Evolutionary conservation across 2,113 vertebrate genomes (phyloP), one percentile per base, ranked within the genome.

Genomic region (Lethenteron reissneri): DNA sequence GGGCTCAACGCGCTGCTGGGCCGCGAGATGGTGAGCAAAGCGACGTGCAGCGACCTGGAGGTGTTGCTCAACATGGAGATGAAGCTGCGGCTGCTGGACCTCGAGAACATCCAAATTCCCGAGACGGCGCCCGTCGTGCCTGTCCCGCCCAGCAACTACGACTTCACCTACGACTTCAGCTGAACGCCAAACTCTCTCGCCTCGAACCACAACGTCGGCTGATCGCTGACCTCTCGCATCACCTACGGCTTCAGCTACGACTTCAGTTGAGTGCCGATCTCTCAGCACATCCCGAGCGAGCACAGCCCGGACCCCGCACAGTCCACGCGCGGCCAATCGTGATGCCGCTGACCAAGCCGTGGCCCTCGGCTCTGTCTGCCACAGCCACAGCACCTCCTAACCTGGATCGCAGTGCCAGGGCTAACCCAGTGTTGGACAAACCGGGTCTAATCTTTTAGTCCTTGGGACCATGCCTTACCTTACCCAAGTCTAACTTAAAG

Each of bases 161-260:
- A 95, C 80, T 96, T 95, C 84, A 95, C 88, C 81, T 95, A 95
- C 2, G 86, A 96, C 79, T 96, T 89, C 76, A 90, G 83, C 76
- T 68, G 64, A 68, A 21, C 64, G n/a, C 11, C 25, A 9, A n/a
- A 68, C 64, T 9, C 64, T 17, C n/a, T 68, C 64, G 25, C 25
- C 64, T 12, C 11, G 7, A 68, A 41, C 41, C 41, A 41, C 41
- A 41, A 41, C 41, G 41, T 41, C 41, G 41, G 41, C 41, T 41
- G 41, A 41, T 41, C 41, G 3, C 94, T 92, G 69, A 89, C 88
- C 25, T 84, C 87, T 3, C 92, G 91, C n/a, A 90, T 86, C 81
- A 96, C 87, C 79, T 85, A 84, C 79, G 90, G 94, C 80, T 96
- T 95, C 84, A 95, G 88, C 81, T 95, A 94, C 2, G 86, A 96